A percentile compares a stretch with the other conserved stretches of the same genome.
phyloP scores from a whole-genome alignment of 2,113 vertebrate species.

The Sapajus apella region DNA sequence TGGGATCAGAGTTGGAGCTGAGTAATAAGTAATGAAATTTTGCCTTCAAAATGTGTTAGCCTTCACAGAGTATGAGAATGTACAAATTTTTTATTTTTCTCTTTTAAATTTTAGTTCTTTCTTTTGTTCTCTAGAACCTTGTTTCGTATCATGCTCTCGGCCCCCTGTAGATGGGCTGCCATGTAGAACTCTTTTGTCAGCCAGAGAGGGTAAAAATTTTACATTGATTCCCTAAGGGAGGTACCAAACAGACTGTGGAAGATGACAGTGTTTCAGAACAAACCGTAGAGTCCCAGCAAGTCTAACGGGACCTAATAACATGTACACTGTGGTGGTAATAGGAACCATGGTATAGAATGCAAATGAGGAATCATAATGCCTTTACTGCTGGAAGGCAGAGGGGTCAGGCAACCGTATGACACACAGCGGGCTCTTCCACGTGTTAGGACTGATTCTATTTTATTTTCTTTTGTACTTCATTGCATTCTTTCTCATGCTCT shows the following conservation, averaged over 20 bases:
- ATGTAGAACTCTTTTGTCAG: background rate
- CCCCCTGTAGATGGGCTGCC: background rate
- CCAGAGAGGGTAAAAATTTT: background rate
- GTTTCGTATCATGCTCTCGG: background rate
- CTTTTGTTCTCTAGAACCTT: background rate
- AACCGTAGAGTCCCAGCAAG: background rate
- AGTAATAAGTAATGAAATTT: background rate
- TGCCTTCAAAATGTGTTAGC: background rate
- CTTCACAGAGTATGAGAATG: background rate
- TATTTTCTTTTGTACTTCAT: conserved; percentile 78
- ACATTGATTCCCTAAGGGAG: background rate
- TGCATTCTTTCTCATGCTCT: conserved; percentile 83
- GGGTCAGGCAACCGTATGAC: background rate
- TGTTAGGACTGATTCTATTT: conserved; percentile 68
- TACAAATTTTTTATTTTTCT: background rate
- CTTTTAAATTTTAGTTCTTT: conserved; percentile 23
- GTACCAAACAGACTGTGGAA: background rate
- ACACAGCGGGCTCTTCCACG: background rate
- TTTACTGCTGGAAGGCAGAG: background rate
- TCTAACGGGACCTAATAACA: background rate
- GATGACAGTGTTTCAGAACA: background rate
- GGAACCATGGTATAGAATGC: background rate
- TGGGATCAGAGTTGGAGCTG: background rate
- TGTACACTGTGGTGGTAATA: background rate
- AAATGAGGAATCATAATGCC: background rate